Evolutionary conservation across 2,113 vertebrate species (phyloP).

Genomic region (Prinia subflava): DNA sequence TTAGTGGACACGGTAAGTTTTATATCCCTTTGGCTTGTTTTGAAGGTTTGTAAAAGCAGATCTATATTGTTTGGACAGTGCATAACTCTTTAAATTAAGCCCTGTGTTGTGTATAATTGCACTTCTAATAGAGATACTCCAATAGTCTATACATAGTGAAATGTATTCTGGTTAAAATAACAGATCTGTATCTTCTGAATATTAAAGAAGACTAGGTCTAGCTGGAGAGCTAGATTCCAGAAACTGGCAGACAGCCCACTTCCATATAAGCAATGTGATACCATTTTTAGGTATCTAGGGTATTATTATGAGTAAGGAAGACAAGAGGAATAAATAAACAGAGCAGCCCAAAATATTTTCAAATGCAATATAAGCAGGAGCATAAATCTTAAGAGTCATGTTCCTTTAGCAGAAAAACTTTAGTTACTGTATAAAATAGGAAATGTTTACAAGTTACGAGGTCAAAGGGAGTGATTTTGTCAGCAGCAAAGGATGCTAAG

Average conservation of each 20-base stretch:
- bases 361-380: not conserved
- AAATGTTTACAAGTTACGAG: not conserved
- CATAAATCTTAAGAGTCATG: not conserved
- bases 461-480: not conserved
- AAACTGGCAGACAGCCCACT: conserved; percentile 52
- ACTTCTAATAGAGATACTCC: not conserved
- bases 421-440: not conserved
- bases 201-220: conserved; percentile 30
- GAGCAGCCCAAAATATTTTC: conserved; percentile 47
- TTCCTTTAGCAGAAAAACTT: not conserved
- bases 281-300: conserved; percentile 31
- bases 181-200: conserved; percentile 49
- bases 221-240: conserved; percentile 43
- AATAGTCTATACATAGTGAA: conserved; percentile 13
- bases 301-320: conserved; percentile 42
- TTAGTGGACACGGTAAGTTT: not conserved
- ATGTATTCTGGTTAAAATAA: conserved; percentile 57
- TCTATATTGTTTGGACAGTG: not conserved
- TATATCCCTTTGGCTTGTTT: not conserved
- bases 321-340: conserved; percentile 46
- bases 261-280: conserved; percentile 52
- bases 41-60: not conserved
- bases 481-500: not conserved
- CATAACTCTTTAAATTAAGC: not conserved
- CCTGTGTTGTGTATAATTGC: not conserved